A percentile compares a stretch with the other conserved stretches of the same genome.
Conservation (phyloP, 2,113 vertebrate species). For the Phalacrocorax pelagicus region DNA sequence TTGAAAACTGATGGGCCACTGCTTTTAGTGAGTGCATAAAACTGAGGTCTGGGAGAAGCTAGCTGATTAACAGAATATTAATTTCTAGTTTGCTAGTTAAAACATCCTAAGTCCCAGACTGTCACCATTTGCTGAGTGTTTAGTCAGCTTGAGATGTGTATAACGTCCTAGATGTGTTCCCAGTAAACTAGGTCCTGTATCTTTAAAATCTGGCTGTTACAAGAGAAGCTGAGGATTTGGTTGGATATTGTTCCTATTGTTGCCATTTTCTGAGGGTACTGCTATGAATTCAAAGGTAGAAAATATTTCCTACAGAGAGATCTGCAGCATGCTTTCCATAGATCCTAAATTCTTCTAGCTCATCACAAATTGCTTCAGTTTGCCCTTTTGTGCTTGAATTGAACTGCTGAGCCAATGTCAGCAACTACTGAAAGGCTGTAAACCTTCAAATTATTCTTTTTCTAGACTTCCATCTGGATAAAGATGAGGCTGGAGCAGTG, state of each 20-base stretch:
- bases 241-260: background rate
- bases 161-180: background rate
- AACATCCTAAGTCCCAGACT: background rate
- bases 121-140: background rate
- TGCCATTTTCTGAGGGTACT: background rate
- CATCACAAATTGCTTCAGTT: background rate
- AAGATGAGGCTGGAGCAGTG: background rate
- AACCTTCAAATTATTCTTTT: background rate
- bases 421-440: background rate
- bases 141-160: background rate
- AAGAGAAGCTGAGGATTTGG: background rate
- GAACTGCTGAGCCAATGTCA: background rate
- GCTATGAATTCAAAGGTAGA: background rate
- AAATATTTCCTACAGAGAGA: background rate
- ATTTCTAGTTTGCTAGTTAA: background rate
- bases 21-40: background rate
- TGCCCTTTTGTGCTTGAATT: background rate
- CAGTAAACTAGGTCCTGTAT: background rate
- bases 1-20: background rate
- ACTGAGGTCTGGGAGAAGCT: background rate
- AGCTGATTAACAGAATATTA: background rate
- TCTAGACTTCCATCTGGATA: background rate
- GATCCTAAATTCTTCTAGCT: background rate
- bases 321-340: background rate
- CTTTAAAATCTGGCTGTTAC: background rate